These are phyloP conservation scores for Lophotriccus pileatus DNA, from an alignment of 2,797 vertebrate genomes.

Conservation along the genomic window DNA sequence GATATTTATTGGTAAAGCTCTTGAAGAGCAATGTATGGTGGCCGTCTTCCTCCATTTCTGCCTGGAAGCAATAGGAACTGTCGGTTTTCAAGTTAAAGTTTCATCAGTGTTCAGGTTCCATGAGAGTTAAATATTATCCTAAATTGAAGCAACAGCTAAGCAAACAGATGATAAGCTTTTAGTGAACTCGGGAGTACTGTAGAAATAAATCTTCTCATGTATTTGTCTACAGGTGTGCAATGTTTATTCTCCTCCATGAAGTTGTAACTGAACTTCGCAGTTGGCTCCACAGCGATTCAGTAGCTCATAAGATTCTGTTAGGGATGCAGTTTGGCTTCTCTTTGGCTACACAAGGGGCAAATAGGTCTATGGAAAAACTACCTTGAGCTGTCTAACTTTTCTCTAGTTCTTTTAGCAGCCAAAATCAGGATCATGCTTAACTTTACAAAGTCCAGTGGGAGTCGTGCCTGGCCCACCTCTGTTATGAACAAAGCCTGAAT, in stretches of 20 bases:
- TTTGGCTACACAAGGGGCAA: not conserved
- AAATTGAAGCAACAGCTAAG: conserved; percentile 42
- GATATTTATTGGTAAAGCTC: not conserved
- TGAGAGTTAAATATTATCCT: conserved; percentile 58
- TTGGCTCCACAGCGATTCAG: not conserved
- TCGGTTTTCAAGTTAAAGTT: conserved; percentile 24
- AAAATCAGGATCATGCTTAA: not conserved
- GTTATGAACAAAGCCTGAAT: not conserved
- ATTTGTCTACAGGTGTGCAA: not conserved
- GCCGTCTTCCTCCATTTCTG: not conserved
- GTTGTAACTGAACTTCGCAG: not conserved
- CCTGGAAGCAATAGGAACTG: not conserved
- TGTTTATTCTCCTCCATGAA: conserved; percentile 8
- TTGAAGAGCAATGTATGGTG: not conserved
- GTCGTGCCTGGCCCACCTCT: not conserved
- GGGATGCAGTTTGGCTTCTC: not conserved
- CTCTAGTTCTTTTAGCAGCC: not conserved
- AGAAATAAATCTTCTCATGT: not conserved
- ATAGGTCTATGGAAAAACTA: not conserved
- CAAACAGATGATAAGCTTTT: conserved; percentile 47
- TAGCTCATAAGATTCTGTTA: not conserved
- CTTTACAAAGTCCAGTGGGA: not conserved
- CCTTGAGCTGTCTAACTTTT: not conserved
- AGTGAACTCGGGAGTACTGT: not conserved
- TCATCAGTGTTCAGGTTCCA: not conserved